Evolutionary conservation across 37 sponge, comb jelly and placozoan species (phyloP).

Genomic region (Bolinopsis microptera): DNA sequence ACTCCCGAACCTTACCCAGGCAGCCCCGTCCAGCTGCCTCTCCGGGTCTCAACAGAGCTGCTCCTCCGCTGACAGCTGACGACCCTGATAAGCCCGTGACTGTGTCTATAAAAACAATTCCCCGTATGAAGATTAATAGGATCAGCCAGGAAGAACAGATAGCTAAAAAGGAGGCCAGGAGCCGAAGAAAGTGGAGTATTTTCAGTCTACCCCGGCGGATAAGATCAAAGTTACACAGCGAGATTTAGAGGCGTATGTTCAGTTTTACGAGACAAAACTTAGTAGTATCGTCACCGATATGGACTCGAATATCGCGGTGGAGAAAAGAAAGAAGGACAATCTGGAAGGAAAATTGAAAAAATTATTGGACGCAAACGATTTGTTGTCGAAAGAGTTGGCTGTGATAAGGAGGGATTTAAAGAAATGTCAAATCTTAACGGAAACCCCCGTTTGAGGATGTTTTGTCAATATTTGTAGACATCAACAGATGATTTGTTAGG

Average conservation of each 20-base stretch:
- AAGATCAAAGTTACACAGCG: not conserved
- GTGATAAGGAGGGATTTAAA: conserved; percentile 19
- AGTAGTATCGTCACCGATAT: not conserved
- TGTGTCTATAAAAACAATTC: not conserved
- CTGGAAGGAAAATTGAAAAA: not conserved
- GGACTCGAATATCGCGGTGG: not conserved
- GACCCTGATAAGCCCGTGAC: not conserved
- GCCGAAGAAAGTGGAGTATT: not conserved
- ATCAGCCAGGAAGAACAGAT: conserved; percentile 21
- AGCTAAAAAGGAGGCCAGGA: not conserved
- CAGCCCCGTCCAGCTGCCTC: not conserved
- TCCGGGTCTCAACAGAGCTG: not conserved
- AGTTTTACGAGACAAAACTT: conserved; percentile 15
- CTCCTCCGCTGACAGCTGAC: not conserved
- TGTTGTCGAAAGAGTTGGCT: not conserved
- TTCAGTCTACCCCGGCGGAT: not conserved
- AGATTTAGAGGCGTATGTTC: conserved; percentile 19
- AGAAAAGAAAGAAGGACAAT: not conserved
- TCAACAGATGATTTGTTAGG: too few species aligned
- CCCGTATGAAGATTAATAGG: conserved; percentile 15
- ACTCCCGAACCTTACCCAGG: not conserved
- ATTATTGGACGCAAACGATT: not conserved
- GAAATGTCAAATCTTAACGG: not conserved
- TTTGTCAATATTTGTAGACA: too few species aligned
- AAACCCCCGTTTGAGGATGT: conserved; percentile 27